phyloP scores from a whole-genome alignment of 2,113 vertebrate genomes.

The Mobula hypostoma region DNA sequence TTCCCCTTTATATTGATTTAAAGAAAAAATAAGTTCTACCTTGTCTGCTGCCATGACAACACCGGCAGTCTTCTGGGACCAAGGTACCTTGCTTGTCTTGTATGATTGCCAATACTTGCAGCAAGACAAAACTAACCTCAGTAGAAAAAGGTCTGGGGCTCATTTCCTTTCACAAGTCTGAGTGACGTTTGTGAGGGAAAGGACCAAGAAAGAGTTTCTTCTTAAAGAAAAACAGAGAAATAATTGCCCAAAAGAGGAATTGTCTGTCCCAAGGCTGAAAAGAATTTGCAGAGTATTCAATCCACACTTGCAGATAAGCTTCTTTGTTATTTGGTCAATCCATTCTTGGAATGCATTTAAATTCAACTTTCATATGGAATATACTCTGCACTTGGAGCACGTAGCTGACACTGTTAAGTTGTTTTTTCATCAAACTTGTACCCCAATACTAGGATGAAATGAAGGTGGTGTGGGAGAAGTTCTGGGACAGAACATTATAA shows the following conservation, averaged over 20 bases:
- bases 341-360: neutral
- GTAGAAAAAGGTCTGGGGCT: constrained; percentile 42
- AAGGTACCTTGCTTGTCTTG: constrained; percentile 24
- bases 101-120: neutral
- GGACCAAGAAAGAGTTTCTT: neutral
- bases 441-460: too few relatives aligned
- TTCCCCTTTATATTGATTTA: too few relatives aligned
- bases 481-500: too few relatives aligned
- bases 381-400: neutral
- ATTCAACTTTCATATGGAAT: too few relatives aligned
- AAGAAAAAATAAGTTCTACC: neutral
- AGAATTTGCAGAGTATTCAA: neutral
- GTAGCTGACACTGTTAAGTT: neutral
- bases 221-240: constrained; percentile 18
- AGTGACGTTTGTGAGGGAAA: constrained; percentile 41
- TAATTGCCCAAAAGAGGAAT: constrained; percentile 21
- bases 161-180: constrained; percentile 47
- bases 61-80: neutral
- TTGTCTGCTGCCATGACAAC: constrained; percentile 35
- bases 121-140: constrained; percentile 12
- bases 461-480: neutral
- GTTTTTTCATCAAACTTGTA: neutral
- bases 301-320: neutral
- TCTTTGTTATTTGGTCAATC: too few relatives aligned
- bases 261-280: constrained; percentile 25